Evolutionary conservation across 2,888 invertebrate species (phyloP).

Genomic region (Drosophila putrida): DNA sequence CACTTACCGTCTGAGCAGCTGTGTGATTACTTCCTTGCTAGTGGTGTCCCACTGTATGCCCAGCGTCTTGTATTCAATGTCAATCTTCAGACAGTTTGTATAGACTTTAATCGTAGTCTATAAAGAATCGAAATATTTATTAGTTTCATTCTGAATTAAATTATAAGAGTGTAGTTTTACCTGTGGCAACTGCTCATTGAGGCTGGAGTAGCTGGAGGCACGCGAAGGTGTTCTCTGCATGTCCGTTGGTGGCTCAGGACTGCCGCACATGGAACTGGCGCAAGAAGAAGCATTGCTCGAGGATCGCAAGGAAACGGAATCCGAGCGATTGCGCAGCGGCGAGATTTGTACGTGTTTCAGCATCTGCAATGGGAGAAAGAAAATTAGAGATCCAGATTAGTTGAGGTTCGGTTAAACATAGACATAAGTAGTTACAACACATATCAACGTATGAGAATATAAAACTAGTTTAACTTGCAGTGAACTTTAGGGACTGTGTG

Average conservation of each 20-base stretch:
- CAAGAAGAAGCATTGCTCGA: conserved; percentile 86
- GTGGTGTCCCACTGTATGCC: conserved; percentile 95
- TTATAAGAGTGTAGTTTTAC: conserved; percentile 73
- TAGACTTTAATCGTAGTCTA: conserved; percentile 97
- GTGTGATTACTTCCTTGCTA: conserved; percentile 93
- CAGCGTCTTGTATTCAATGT: conserved; percentile 98
- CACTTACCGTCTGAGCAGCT: conserved; percentile 92
- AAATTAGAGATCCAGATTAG: neutral
- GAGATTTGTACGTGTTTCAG: conserved; percentile 96
- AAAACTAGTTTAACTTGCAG: too few species aligned
- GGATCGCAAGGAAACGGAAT: conserved; percentile 92
- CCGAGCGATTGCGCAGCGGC: conserved; percentile 93
- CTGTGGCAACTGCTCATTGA: conserved; percentile 87
- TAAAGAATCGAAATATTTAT: neutral
- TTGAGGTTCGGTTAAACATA: too few species aligned
- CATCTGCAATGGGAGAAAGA: conserved; percentile 87
- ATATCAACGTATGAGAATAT: too few species aligned
- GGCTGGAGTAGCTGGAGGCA: conserved; percentile 88
- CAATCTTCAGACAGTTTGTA: conserved; percentile 94
- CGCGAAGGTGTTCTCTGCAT: conserved; percentile 88
- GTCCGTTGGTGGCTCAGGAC: conserved; percentile 88
- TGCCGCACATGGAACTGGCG: conserved; percentile 88
- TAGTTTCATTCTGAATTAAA: neutral
- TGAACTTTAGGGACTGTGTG: neutral
- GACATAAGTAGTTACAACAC: too few species aligned